Evolutionary conservation across 2,888 invertebrate genomes (phyloP), one percentile per base, ranked within the genome.

Genomic region (Arge pagana): DNA sequence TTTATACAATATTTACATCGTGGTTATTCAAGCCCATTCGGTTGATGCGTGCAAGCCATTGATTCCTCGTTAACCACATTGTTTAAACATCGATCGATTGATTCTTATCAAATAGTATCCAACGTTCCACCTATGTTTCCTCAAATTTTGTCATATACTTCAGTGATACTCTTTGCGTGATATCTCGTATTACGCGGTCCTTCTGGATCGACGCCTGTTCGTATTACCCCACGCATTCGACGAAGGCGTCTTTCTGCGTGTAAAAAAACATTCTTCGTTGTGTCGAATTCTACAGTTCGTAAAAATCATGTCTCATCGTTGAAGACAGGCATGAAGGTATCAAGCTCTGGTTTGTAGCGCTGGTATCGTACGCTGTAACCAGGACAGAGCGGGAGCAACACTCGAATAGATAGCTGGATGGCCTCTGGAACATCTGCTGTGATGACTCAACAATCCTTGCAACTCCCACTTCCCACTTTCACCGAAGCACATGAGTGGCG

Each of bases 401-500:
- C 71, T 73, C 4, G 76, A 75, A 53, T 82, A 85, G 53, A 84
- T 78, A 23, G 83, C 80, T 19, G 85, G 84, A 70, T 83, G 83
- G 50, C 78, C 79, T 59, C 77, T 76, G n/a, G 82, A 82, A 62
- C 85, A 85, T 66, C 82, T 81, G 55, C 81, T 81, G 59, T 83
- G 82, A 63, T 83, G 80, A 61, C 82, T 83, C 35, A 85, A 76
- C 40, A 85, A 70, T 11, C 85, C 85, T 57, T 83, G 82, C 39
- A 85, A 74, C 65, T 83, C 82, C 85, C 85, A 85, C 43, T 77
- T 74, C 26, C 78, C 78, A 3, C 75, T 74, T 51, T 81, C 80
- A 36, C 78, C 80, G 62, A 80, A 77, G 62, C 86, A 86, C 81
- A 85, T 83, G 50, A 86, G 63, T 7, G 85, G 85, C 15, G 85